These are phyloP conservation scores for Ctenodactylus gundi DNA, from an alignment of 2,113 vertebrate genomes.

Conservation along the genomic window DNA sequence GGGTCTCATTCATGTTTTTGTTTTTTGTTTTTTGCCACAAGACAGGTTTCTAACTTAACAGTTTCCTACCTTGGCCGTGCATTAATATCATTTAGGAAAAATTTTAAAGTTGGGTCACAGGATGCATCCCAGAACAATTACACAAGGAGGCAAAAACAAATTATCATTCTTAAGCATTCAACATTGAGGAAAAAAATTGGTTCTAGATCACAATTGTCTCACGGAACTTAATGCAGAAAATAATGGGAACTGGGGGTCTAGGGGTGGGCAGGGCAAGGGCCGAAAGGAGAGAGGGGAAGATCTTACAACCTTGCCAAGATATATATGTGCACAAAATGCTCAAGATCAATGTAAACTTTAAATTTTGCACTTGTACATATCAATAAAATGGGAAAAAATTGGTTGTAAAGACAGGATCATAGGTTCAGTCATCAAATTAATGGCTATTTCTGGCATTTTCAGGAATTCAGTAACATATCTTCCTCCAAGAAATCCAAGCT, in stretches of 20 bases:
- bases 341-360: too few relatives aligned
- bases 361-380: too few relatives aligned
- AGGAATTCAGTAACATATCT: not conserved
- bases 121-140: not conserved
- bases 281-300: too few relatives aligned
- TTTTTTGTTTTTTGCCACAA: not conserved
- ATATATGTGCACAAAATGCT: too few relatives aligned
- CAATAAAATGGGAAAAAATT: too few relatives aligned
- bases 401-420: not conserved
- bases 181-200: too few relatives aligned
- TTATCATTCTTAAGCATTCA: not conserved
- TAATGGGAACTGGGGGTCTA: too few relatives aligned
- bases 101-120: not conserved
- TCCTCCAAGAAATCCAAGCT: not conserved
- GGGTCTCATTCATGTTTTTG: not conserved
- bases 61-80: not conserved
- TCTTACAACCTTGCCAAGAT: too few relatives aligned
- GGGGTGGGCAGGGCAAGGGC: too few relatives aligned
- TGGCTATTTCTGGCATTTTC: not conserved
- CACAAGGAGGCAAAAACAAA: not conserved
- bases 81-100: not conserved
- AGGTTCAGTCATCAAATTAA: not conserved
- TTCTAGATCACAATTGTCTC: too few relatives aligned
- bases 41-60: not conserved
- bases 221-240: too few relatives aligned